Evolutionary conservation across 2,113 vertebrate species (phyloP).

Genomic region (Colossoma macropomum): DNA sequence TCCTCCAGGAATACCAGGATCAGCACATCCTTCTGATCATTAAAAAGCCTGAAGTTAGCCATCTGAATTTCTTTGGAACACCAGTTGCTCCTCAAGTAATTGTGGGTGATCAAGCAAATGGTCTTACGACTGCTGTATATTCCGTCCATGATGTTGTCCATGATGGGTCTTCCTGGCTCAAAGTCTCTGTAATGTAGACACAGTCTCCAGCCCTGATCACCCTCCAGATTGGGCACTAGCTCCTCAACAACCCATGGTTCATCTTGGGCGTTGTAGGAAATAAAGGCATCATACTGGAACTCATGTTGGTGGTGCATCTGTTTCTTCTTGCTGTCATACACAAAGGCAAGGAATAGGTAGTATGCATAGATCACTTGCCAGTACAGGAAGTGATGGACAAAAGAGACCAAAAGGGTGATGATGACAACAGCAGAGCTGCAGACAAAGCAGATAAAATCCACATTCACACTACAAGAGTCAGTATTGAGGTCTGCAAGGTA

Average conservation of each 20-base stretch:
- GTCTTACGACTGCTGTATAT: conserved; percentile 80
- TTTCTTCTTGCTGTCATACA: conserved; percentile 66
- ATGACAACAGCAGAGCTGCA: conserved; percentile 51
- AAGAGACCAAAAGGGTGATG: conserved; percentile 61
- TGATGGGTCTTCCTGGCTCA: conserved; percentile 75
- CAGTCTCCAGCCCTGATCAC: conserved; percentile 75
- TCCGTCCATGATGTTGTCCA: conserved; percentile 79
- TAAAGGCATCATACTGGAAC: conserved; percentile 76
- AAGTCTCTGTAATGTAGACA: conserved; percentile 83
- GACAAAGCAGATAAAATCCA: conserved; percentile 63
- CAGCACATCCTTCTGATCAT: conserved; percentile 77
- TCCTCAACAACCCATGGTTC: conserved; percentile 74
- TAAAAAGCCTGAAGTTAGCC: conserved; percentile 79
- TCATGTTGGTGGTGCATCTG: conserved; percentile 33
- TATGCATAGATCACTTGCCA: conserved; percentile 74
- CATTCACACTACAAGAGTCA: conserved; percentile 49
- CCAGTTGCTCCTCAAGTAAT: conserved; percentile 78
- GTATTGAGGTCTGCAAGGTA: conserved; percentile 65
- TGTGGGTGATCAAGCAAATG: conserved; percentile 77
- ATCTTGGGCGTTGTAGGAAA: conserved; percentile 77
- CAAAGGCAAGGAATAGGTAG: conserved; percentile 71
- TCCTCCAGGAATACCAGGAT: conserved; percentile 80
- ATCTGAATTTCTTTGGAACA: conserved; percentile 81
- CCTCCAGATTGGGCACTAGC: conserved; percentile 76
- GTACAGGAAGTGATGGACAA: conserved; percentile 69